Base-by-base conservation (phyloP, 2,888 invertebrate species). In the Ptilodon capucinus region DNA sequence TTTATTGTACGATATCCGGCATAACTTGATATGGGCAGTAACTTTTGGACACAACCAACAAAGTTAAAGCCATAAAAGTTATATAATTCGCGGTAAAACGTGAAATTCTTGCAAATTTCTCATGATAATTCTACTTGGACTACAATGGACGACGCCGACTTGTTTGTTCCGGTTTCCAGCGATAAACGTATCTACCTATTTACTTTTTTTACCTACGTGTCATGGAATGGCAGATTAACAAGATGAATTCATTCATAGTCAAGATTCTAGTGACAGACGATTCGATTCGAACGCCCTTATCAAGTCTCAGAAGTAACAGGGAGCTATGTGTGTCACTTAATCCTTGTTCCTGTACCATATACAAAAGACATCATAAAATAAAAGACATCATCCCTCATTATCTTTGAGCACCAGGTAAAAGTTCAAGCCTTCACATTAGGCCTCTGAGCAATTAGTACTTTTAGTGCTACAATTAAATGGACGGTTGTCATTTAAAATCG, bases 81-180 rank as follows among this genome's bases (percentile, higher is more conserved):
- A 23, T 21, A 23, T 38, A 32, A 44, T 38, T 17, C 32, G 23
- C 39, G 38, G 30, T 35, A 36, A 38, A 44, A 39, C 39, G 38
- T 42, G 38, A 39, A 23, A 38, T 17, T 39, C n/a, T 44, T 42
- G 45, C 45, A 28, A 49, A 49, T 35, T n/a, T 28, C 38, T 19
- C 7, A 14, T 14, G 14, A 19, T 19, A 19, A n/a, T 42, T 34
- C 11, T 18, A 32, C 35, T 35, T 35, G n/a, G n/a, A n/a, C n/a
- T n/a, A n/a, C 35, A 16, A 35, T 35, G 16, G 35, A 11, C 17
- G 17, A 11, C 1, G 13, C 38, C n/a, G 38, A n/a, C 32, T 7
- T 56, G 18, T 53, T 60, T 56, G 48, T 53, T 56, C 48, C 46
- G 34, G 43, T 41, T 18, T 44, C 39, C 42, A 40, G 25, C 8